These are phyloP conservation scores for Rhipidura dahli DNA, from an alignment of 2,113 vertebrate species.

Conservation along the genomic window DNA sequence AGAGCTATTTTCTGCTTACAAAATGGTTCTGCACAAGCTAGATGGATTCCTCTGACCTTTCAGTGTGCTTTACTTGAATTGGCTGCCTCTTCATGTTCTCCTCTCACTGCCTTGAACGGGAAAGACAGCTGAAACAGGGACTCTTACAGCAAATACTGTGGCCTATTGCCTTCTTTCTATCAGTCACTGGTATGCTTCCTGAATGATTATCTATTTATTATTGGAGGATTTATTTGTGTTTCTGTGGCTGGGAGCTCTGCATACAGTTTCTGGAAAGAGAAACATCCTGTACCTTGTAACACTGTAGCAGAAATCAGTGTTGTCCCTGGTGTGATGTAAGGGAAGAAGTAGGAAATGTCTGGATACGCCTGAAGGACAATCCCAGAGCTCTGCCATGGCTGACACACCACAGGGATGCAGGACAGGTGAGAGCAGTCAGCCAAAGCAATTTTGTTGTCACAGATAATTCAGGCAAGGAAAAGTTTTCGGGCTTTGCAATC, in stretches of 20 bases:
- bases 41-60: constrained; percentile 54
- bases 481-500: not conserved
- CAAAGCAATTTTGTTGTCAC: not conserved
- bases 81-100: constrained; percentile 44
- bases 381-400: not conserved
- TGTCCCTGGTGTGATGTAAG: not conserved
- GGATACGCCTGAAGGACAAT: not conserved
- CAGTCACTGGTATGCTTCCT: not conserved
- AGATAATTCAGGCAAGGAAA: not conserved
- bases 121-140: not conserved
- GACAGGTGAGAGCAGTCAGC: not conserved
- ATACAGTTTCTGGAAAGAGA: not conserved
- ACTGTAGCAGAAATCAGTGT: not conserved
- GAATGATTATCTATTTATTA: not conserved
- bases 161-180: not conserved
- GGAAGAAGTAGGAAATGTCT: not conserved
- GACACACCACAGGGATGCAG: not conserved
- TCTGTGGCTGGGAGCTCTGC: not conserved
- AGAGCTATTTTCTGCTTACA: constrained; percentile 18
- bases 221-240: not conserved
- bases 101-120: not conserved
- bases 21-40: constrained; percentile 35
- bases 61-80: not conserved
- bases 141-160: not conserved
- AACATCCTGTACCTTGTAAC: not conserved